Conservation (phyloP, 1,140 invertebrate species). For the Andricus grossulariae region DNA sequence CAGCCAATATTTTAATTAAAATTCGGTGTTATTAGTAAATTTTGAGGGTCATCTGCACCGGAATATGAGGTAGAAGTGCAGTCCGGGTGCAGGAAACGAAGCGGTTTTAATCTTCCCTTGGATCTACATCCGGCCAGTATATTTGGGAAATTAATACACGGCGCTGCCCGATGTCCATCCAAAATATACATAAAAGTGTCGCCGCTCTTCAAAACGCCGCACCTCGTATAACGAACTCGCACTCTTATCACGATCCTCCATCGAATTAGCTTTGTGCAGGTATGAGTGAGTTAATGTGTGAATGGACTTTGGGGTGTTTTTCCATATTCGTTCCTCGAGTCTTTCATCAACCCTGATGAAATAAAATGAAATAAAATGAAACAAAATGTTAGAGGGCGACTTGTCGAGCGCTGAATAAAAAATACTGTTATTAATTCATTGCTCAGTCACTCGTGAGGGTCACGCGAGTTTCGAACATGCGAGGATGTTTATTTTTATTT, state of each 20-base stretch:
- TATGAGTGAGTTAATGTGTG: slow-evolving; percentile 1
- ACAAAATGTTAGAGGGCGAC: slow-evolving; percentile 4
- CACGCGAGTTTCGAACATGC: background rate
- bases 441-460: background rate
- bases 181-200: slow-evolving; percentile 20
- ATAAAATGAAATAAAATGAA: slow-evolving; percentile 13
- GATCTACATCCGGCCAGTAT: slow-evolving; percentile 22
- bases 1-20: background rate
- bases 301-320: slow-evolving; percentile 5
- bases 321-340: background rate
- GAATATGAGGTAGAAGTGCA: background rate
- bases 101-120: slow-evolving; percentile 1
- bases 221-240: background rate
- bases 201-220: slow-evolving; percentile 17
- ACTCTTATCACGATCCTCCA: slow-evolving; percentile 2
- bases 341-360: background rate
- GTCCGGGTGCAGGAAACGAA: slow-evolving; percentile 42
- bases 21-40: background rate
- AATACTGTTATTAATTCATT: slow-evolving; percentile 11
- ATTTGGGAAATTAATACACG: slow-evolving; percentile 6
- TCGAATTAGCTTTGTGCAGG: slow-evolving; percentile 3
- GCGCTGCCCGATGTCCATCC: slow-evolving; percentile 9
- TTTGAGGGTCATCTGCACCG: background rate
- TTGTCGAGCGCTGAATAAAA: background rate
- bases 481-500: background rate